phyloP scores from a whole-genome alignment of 1,140 invertebrate species.

The Pachypsylla venusta region DNA sequence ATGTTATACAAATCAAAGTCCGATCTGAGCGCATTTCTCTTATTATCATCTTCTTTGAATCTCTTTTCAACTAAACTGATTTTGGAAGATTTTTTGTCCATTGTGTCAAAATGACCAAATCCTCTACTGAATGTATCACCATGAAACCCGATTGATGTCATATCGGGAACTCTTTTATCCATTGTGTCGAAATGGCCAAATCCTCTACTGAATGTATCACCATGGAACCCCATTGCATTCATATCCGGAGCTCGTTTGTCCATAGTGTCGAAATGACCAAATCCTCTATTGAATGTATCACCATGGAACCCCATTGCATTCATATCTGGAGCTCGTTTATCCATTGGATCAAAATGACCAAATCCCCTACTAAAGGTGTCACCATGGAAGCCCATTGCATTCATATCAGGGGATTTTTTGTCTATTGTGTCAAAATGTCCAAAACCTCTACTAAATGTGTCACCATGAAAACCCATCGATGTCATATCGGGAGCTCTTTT shows the following conservation, averaged over 20 bases:
- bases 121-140: slow-evolving; percentile 29
- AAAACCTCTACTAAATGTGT: slow-evolving; percentile 34
- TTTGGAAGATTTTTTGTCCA: too few relatives aligned
- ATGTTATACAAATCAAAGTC: not conserved
- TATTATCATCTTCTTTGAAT: too few relatives aligned
- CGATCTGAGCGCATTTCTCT: too few relatives aligned
- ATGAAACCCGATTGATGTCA: slow-evolving; percentile 27
- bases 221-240: slow-evolving; percentile 23
- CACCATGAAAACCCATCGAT: slow-evolving; percentile 30
- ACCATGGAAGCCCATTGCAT: slow-evolving; percentile 25
- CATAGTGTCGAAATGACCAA: slow-evolving; percentile 27
- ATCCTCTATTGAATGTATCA: slow-evolving; percentile 24
- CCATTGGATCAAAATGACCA: slow-evolving; percentile 32
- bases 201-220: slow-evolving; percentile 25
- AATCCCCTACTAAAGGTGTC: slow-evolving; percentile 31
- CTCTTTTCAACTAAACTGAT: too few relatives aligned
- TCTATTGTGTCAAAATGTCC: slow-evolving; percentile 34
- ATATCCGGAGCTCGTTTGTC: slow-evolving; percentile 22
- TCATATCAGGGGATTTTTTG: slow-evolving; percentile 26
- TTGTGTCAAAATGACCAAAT: slow-evolving; percentile 28
- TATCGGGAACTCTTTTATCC: slow-evolving; percentile 27
- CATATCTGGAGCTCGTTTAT: slow-evolving; percentile 23
- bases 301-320: slow-evolving; percentile 27
- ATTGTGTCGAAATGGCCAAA: slow-evolving; percentile 37
- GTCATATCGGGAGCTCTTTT: slow-evolving; percentile 23